Evolutionary conservation across 2,888 invertebrate genomes (phyloP), one percentile per base, ranked within the genome.

Genomic region (Pogonocherus hispidulus): DNA sequence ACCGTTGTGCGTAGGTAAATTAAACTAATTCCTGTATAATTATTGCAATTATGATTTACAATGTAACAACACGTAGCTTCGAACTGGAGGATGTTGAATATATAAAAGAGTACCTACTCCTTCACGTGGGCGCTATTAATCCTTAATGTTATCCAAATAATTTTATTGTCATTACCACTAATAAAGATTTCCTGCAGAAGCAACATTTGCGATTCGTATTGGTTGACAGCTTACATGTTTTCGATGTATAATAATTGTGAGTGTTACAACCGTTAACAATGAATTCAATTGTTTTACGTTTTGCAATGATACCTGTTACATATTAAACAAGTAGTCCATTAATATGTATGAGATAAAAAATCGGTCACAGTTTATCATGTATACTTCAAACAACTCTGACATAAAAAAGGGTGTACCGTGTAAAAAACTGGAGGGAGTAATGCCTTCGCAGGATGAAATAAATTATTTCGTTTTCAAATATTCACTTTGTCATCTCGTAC

Each of bases 91-190:
- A 47, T 32, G 22, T 51, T 62, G 22, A 27, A 22, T 52, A 11
- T 41, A 37, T 52, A 52, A 63, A 63, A 22, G 63, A 20, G 16
- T n/a, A 8, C 3, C 27, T 27, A n/a, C n/a, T n/a, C 23, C 41
- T 41, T 37, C 32, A 18, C 44, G 57, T 70, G 73, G 67, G 27
- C 44, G 59, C 70, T 70, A 73, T 73, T 70, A 70, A 70, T 69
- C 66, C 70, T 73, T 73, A 70, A 73, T 70, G 69, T 46, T 51
- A 64, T 66, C 62, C 60, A 66, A 69, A 73, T 69, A 69, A 73
- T 73, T 69, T 70, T 73, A 70, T 69, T 69, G 73, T 69, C 73
- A 70, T 73, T 73, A 73, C 46, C 44, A 46, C 66, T 73, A 69
- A 70, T 71, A 70, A 69, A 59, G 66, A 64, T 70, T 73, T 71